Evolutionary conservation across 2,888 invertebrate species (phyloP).

Genomic region (Drosophila pullipes): DNA sequence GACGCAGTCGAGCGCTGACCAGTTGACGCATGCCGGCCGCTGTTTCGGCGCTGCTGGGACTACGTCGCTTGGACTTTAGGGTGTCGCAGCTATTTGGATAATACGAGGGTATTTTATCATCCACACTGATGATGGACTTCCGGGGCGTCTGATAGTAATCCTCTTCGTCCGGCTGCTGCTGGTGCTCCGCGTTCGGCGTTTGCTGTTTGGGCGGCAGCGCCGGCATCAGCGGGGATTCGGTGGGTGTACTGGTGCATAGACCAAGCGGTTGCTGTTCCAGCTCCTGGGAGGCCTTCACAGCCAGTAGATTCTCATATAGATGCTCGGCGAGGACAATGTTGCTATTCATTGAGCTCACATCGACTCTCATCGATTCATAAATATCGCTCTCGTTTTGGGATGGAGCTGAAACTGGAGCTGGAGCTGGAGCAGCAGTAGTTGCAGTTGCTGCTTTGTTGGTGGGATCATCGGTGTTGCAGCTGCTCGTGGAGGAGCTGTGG

Average conservation of each 20-base stretch:
- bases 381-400: conserved; percentile 72
- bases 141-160: conserved; percentile 83
- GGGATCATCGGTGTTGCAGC: conserved; percentile 66
- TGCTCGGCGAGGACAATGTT: conserved; percentile 71
- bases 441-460: conserved; percentile 6
- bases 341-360: conserved; percentile 48
- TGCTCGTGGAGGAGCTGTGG: conserved; percentile 73
- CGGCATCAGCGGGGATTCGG: conserved; percentile 78
- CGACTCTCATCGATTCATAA: conserved; percentile 80
- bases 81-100: conserved; percentile 85
- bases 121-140: conserved; percentile 83
- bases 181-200: conserved; percentile 24
- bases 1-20: conserved; percentile 74
- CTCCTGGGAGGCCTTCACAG: conserved; percentile 82
- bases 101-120: conserved; percentile 85
- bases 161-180: conserved; percentile 57
- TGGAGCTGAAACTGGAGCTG: background rate
- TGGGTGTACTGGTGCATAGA: conserved; percentile 82
- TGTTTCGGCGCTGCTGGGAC: conserved; percentile 59
- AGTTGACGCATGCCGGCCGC: conserved; percentile 73
- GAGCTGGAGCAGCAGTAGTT: background rate
- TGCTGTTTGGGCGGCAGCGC: conserved; percentile 61
- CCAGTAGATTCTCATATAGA: conserved; percentile 83
- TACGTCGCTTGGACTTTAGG: conserved; percentile 75
- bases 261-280: conserved; percentile 62